phyloP scores from a whole-genome alignment of 2,797 vertebrate genomes.

The Ficedula albicollis region DNA sequence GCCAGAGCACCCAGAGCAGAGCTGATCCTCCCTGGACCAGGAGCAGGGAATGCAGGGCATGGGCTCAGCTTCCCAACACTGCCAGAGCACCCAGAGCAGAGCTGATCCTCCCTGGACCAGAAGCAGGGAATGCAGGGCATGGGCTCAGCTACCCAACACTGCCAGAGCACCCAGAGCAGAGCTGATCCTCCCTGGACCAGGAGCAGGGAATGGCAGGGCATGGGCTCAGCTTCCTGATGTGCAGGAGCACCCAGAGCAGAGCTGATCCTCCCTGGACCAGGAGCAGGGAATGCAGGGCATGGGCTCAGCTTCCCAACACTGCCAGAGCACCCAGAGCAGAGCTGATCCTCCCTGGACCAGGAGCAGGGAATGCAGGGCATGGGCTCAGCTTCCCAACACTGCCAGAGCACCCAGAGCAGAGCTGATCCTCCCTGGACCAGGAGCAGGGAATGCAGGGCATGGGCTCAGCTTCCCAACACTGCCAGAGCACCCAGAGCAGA shows the following conservation, averaged over 20 bases:
- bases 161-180: background rate
- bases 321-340: background rate
- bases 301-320: background rate
- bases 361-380: background rate
- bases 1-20: background rate
- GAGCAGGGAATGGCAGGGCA: background rate
- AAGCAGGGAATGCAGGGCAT: background rate
- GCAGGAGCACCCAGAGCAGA: background rate
- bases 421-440: fast-evolving
- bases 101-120: background rate
- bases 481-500: background rate
- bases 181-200: background rate
- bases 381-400: fast-evolving
- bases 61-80: background rate
- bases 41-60: background rate
- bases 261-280: too few relatives aligned
- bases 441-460: background rate
- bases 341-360: background rate
- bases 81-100: background rate
- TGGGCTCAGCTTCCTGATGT: fast-evolving
- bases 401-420: background rate
- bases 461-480: background rate
- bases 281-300: background rate
- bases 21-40: too few relatives aligned
- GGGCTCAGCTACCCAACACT: background rate